A percentile compares a stretch with the other conserved stretches of the same genome.
Conservation (phyloP, 35 echinoderm and acorn worm species). For the Patiria miniata region DNA sequence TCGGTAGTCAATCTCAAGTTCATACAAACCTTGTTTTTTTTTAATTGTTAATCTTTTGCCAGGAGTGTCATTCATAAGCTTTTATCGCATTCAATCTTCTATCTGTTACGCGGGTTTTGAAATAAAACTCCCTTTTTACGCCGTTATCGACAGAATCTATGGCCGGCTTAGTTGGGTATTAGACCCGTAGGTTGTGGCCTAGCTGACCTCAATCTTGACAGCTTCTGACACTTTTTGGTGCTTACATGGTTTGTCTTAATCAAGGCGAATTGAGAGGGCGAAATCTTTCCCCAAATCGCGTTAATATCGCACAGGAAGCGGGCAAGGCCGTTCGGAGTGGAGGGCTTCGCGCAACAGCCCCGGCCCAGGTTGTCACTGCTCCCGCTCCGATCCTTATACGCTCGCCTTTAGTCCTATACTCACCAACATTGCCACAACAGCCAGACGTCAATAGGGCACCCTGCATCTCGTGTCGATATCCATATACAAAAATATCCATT, state of each 20-base stretch:
- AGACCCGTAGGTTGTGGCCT: background rate
- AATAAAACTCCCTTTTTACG: background rate
- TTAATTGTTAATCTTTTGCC: too few relatives aligned
- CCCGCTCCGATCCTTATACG: too few relatives aligned
- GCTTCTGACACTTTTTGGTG: background rate
- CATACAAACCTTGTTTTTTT: too few relatives aligned
- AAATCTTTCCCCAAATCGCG: slow-evolving; percentile 13
- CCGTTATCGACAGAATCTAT: background rate
- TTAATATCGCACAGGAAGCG: slow-evolving; percentile 2
- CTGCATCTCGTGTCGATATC: background rate
- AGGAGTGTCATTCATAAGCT: too few relatives aligned
- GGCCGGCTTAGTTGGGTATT: background rate
- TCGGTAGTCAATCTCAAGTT: too few relatives aligned
- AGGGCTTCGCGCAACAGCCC: too few relatives aligned
- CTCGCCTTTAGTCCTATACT: too few relatives aligned
- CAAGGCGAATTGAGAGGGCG: slow-evolving; percentile 1
- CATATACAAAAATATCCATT: background rate
- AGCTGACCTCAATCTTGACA: background rate
- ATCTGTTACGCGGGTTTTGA: background rate
- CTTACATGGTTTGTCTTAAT: background rate
- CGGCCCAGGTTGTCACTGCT: too few relatives aligned
- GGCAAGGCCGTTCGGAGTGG: slow-evolving; percentile 3
- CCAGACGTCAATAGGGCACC: too few relatives aligned
- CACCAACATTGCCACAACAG: too few relatives aligned
- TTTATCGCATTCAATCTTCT: too few relatives aligned